Conservation (phyloP, 2,888 invertebrate genomes). For the Blastobasis adustella region DNA sequence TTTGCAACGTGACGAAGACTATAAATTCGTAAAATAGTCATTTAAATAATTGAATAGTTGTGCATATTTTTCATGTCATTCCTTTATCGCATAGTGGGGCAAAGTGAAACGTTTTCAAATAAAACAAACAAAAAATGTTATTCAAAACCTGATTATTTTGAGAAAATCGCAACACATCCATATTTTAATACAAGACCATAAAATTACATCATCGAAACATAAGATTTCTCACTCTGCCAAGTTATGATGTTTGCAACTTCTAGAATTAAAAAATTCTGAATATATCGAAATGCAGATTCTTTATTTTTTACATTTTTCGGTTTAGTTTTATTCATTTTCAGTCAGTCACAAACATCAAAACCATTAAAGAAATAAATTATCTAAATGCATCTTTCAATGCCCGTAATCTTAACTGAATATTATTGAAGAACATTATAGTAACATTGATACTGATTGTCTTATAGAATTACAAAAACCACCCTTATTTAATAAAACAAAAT, state of each 20-base stretch:
- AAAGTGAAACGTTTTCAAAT: background rate
- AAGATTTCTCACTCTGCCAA: slow-evolving; percentile 4
- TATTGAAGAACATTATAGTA: too few species aligned
- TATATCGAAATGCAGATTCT: background rate
- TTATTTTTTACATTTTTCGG: background rate
- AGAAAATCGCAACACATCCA: slow-evolving; percentile 59
- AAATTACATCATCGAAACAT: slow-evolving; percentile 2
- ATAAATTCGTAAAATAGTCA: too few species aligned
- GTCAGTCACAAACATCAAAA: slow-evolving; percentile 18
- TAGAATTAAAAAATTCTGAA: background rate
- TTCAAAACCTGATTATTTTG: slow-evolving; percentile 69
- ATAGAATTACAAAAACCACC: too few species aligned
- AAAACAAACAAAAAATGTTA: slow-evolving; percentile 58
- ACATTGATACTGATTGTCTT: too few species aligned
- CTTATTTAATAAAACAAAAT: too few species aligned
- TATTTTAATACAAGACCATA: too few species aligned
- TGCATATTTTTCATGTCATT: too few species aligned
- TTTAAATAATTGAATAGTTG: too few species aligned
- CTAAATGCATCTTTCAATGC: slow-evolving; percentile 35
- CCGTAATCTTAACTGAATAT: slow-evolving; percentile 20
- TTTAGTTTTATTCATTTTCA: slow-evolving; percentile 8
- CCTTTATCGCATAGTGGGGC: too few species aligned
- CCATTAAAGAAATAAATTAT: slow-evolving; percentile 11
- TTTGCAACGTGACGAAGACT: too few species aligned
- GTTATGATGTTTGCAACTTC: slow-evolving; percentile 5